Evolutionary conservation across 2,797 vertebrate genomes (phyloP).

Genomic region (Cephalopachus bancanus): DNA sequence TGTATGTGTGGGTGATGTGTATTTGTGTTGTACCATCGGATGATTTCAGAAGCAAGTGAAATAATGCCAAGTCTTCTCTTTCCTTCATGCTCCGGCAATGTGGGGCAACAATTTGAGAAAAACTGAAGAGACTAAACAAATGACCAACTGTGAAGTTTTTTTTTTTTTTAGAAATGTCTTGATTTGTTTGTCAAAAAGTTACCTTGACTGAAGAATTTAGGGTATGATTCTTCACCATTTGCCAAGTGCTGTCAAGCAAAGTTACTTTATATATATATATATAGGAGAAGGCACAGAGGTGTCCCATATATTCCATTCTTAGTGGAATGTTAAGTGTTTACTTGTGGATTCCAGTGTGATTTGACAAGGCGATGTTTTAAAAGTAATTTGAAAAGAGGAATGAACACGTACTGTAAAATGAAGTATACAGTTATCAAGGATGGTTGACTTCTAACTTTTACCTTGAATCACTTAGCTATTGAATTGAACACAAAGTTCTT

Average conservation of each 20-base stretch:
- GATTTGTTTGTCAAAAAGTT: conserved; percentile 23
- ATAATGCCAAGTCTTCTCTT: not conserved
- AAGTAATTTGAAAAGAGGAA: conserved; percentile 55
- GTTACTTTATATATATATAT: not conserved
- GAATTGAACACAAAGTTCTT: conserved; percentile 63
- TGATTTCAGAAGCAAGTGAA: conserved; percentile 25
- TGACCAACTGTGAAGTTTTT: not conserved
- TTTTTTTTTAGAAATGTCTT: not conserved
- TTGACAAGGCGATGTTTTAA: conserved; percentile 40
- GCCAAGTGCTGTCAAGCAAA: conserved; percentile 9
- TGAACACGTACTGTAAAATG: conserved; percentile 9
- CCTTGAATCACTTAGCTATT: conserved; percentile 17
- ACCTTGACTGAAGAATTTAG: not conserved
- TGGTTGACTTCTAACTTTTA: conserved; percentile 54
- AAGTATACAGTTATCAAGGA: not conserved
- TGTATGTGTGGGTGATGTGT: not conserved
- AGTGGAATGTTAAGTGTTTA: not conserved
- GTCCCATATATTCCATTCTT: no score
- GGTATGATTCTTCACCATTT: conserved; percentile 8
- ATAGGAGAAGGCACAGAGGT: no score
- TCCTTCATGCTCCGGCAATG: not conserved
- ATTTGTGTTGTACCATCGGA: not conserved
- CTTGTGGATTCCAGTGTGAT: conserved; percentile 52
- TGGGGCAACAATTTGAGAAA: not conserved
- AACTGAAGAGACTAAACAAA: conserved; percentile 45